Base-by-base conservation (phyloP, 2,888 invertebrate genomes). In the Selenia dentaria region DNA sequence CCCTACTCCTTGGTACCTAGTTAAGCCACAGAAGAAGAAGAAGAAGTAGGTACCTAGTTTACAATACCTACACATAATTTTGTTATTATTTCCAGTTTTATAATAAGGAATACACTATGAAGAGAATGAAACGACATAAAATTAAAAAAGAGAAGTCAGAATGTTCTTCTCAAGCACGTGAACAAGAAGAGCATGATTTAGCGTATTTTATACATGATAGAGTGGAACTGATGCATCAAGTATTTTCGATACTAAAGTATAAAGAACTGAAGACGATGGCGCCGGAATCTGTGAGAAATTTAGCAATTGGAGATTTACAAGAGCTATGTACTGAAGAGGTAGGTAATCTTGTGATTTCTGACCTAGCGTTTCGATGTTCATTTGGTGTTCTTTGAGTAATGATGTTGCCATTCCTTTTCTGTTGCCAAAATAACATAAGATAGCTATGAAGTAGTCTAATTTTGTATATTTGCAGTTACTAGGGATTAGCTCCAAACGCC, bases 251-350 rank as follows among this genome's bases (percentile, higher is more conserved):
- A 0, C 59, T 93, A 0, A 93, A 92, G 54, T 82, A 83, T 0
- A 93, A 92, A 57, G 92, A 93, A 16, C 69, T 93, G 3, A 87
- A 88, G 41, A 83, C 91, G 3, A 83, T 93, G 67, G 91, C 92
- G 0, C 93, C 93, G 0, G 88, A 91, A 6, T 92, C 91, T 37
- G 77, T 91, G 2, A 65, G 82, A 29, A 70, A 82, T 38, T 71
- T 91, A 16, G 74, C 83, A 5, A 63, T 91, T 37, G 91, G 91
- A 51, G 92, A 92, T 59, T 74, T 93, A 10, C 91, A 93, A 61
- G 93, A 92, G 54, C 71, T 92, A 0, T 93, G 93, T 47, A 78
- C 92, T 0, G 93, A 93, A 58, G 93, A 93, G 79, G 89, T 93
- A 34, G 6, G 6, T 8, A 8, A 3, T 1, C 8, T 1, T 6